Evolutionary conservation across 2,797 vertebrate species (phyloP).

Genomic region (Danio albolineatus): DNA sequence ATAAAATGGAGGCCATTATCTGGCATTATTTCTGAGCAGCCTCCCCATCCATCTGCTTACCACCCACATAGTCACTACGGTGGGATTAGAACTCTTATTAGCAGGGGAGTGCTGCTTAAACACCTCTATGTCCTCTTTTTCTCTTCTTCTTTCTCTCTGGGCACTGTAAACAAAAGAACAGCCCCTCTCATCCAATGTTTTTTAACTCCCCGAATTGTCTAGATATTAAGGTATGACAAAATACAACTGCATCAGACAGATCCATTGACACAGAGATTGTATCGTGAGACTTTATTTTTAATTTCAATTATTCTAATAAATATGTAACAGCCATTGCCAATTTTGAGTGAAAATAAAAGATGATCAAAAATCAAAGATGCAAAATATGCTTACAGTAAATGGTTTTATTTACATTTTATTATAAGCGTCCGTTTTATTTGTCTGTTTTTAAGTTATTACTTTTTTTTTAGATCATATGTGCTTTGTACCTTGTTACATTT

Average conservation of each 20-base stretch:
- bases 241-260: neutral
- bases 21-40: conserved; percentile 83
- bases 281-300: neutral
- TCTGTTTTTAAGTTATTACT: neutral
- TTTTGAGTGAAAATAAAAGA: neutral
- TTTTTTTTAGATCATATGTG: neutral
- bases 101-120: conserved; percentile 80
- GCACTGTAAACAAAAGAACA: conserved; percentile 29
- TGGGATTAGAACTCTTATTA: conserved; percentile 83
- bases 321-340: neutral
- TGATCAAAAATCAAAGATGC: neutral
- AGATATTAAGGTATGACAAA: conserved; percentile 1
- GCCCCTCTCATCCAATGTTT: neutral
- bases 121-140: conserved; percentile 72
- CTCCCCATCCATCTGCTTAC: conserved; percentile 81
- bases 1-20: conserved; percentile 88
- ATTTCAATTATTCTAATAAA: neutral
- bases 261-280: neutral
- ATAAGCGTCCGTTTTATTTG: neutral
- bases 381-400: neutral
- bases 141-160: conserved; percentile 31
- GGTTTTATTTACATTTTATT: neutral
- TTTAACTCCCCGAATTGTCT: conserved; percentile 1
- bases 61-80: conserved; percentile 82
- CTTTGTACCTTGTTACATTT: too few species aligned